These are phyloP conservation scores for Chaetodon trifascialis DNA, from an alignment of 2,113 vertebrate species.

Conservation along the genomic window DNA sequence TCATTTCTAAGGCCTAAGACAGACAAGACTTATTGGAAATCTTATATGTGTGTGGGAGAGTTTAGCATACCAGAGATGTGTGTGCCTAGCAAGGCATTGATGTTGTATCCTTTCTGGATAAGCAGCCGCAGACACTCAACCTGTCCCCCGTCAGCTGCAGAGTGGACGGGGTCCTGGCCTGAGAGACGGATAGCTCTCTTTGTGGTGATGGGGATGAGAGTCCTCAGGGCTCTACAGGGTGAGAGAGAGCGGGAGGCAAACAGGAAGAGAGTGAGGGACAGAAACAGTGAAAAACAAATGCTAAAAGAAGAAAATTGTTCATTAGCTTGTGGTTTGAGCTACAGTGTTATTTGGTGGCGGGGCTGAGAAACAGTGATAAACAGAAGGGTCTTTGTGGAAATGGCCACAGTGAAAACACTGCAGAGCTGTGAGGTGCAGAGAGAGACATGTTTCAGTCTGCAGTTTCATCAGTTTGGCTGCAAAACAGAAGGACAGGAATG, in stretches of 20 bases:
- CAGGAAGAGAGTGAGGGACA: conserved; percentile 20
- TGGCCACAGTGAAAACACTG: conserved; percentile 45
- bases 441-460: conserved; percentile 3
- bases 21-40: too few species aligned
- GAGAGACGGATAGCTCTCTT: conserved; percentile 85
- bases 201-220: conserved; percentile 88
- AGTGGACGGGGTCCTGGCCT: conserved; percentile 88
- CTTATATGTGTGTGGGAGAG: not conserved
- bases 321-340: conserved; percentile 63
- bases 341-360: conserved; percentile 51
- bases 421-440: conserved; percentile 48
- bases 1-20: too few species aligned
- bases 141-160: conserved; percentile 90
- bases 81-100: conserved; percentile 83
- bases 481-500: conserved; percentile 42
- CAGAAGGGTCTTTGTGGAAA: conserved; percentile 69
- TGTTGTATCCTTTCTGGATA: conserved; percentile 86
- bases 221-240: conserved; percentile 85
- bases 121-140: conserved; percentile 88
- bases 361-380: conserved; percentile 56
- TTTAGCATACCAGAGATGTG: conserved; percentile 82
- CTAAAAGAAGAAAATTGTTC: conserved; percentile 40
- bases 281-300: conserved; percentile 48
- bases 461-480: conserved; percentile 24
- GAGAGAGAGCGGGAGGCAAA: not conserved